These are phyloP conservation scores for Antrozous pallidus DNA, from an alignment of 2,797 vertebrate species.

Conservation along the genomic window DNA sequence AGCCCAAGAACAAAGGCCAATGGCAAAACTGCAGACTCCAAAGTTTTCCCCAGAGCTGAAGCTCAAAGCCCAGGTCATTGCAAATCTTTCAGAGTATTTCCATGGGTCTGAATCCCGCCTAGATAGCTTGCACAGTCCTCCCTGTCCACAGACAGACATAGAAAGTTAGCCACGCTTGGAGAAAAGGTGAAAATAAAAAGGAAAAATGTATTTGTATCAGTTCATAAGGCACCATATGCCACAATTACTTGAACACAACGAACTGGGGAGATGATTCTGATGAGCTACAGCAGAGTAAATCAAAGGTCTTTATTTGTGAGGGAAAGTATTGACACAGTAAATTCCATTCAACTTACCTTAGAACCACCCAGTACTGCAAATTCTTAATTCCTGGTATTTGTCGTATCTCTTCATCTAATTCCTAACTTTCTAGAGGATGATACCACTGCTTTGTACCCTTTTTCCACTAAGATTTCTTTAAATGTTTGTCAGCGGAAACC, in stretches of 20 bases:
- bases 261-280: background rate
- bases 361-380: background rate
- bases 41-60: background rate
- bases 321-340: background rate
- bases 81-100: background rate
- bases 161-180: background rate
- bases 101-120: background rate
- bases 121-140: background rate
- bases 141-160: background rate
- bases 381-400: background rate
- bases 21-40: background rate
- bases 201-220: background rate
- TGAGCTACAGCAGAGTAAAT: background rate
- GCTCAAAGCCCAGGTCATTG: background rate
- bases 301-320: background rate
- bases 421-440: background rate
- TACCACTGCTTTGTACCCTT: background rate
- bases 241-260: background rate
- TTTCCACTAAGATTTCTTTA: background rate
- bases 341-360: too few relatives aligned
- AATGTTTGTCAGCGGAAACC: background rate
- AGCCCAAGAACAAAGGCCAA: background rate
- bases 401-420: background rate
- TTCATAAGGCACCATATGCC: background rate
- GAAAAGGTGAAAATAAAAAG: background rate